Evolutionary conservation across 1,140 invertebrate genomes (phyloP), one percentile per base, ranked within the genome.

Genomic region (Drosophila parvula): DNA sequence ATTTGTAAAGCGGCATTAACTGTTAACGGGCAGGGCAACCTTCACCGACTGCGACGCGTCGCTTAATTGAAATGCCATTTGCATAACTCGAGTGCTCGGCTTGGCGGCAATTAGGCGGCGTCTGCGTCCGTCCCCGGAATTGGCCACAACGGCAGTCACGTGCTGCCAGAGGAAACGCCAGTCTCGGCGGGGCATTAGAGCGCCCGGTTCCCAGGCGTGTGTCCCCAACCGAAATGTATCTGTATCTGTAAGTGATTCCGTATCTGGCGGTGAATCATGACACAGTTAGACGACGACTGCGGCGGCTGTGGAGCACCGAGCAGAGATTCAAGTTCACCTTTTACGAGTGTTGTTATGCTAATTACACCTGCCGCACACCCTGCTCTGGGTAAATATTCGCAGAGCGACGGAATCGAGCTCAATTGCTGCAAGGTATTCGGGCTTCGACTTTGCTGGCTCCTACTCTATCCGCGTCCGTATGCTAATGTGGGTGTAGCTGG

Each of bases 21-120:
- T 75, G 79, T 74, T 86, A 74, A 83, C 76, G 79, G 80, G 65
- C 76, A 71, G 76, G 62, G 59, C 79, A 79, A 88, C 82, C 83
- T 88, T 86, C 79, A 78, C 53, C 71, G 58, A 74, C 70, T 73
- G 84, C 79, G 47, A 53, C 61, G 58, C 76, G 47, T 64, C 68
- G 58, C 81, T 89, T 86, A 86, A 89, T 86, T 86, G 83, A 86
- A 83, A 80, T 80, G 73, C 83, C 83, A 86, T 86, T 86, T 86
- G 84, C 83, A 86, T 78, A 79, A 86, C 68, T 73, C 67, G 36
- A 50, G 30, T 40, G 27, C 36, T 53, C 30, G 44, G 12, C 45
- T 32, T 3, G 56, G 57, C n/a, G 59, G 56, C 57, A 61, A 69
- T 71, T 71, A 78, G 32, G 43, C 58, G 38, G 36, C 47, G 51